Conservation (phyloP, 2,113 vertebrate genomes). For the Nibea albiflora region DNA sequence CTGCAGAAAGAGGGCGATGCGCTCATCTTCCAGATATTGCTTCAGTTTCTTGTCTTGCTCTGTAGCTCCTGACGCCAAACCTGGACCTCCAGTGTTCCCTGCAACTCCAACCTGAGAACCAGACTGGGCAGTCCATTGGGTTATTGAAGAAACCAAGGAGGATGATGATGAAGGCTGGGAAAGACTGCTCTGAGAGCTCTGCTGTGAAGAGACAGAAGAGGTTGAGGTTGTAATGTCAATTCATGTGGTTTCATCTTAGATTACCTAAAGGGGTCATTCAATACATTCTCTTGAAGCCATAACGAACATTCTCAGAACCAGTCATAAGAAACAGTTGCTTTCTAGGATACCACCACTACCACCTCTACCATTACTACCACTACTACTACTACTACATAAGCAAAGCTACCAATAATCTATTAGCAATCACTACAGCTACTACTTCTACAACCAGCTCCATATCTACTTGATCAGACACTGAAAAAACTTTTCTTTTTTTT, state of each 20-base stretch:
- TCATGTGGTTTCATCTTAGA: not conserved
- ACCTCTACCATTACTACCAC: no score
- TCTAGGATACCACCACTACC: no score
- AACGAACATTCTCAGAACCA: no score
- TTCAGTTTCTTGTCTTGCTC: conserved; percentile 94
- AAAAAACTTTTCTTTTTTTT: no score
- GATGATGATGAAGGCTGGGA: conserved; percentile 77
- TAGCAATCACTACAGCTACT: no score
- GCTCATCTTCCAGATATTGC: conserved; percentile 96
- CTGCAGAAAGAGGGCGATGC: conserved; percentile 95
- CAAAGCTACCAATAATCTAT: no score
- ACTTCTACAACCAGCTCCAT: no score
- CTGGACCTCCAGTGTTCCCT: conserved; percentile 43
- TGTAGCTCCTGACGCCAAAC: conserved; percentile 46
- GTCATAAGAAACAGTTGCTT: no score
- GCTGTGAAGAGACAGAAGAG: conserved; percentile 27
- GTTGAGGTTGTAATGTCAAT: not conserved
- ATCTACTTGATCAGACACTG: no score
- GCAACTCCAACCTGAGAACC: conserved; percentile 52
- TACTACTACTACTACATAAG: no score
- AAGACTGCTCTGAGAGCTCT: conserved; percentile 79
- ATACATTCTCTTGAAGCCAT: no score
- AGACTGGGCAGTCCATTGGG: conserved; percentile 57
- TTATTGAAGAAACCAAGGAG: conserved; percentile 74
- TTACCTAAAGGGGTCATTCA: not conserved